Conservation (phyloP, 1,140 invertebrate species). For the Drosophila kanapiae region DNA sequence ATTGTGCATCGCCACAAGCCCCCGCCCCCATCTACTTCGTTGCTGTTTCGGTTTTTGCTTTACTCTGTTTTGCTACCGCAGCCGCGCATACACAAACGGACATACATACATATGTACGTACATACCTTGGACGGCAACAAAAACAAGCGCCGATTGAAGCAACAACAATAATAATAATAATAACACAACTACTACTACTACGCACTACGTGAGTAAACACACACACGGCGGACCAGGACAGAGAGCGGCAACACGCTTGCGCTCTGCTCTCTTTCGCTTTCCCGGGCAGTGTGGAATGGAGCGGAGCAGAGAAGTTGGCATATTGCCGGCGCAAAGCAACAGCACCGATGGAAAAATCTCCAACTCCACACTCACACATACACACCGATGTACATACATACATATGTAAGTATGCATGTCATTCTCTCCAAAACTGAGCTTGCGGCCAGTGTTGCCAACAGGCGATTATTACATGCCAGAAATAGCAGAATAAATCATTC, state of each 20-base stretch:
- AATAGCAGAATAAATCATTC: constrained; percentile 21
- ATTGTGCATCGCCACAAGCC: constrained; percentile 13
- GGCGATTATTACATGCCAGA: constrained; percentile 24
- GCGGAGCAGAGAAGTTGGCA: constrained; percentile 22
- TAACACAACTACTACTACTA: constrained; percentile 77
- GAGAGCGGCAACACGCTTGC: constrained; percentile 46
- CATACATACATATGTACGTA: constrained; percentile 29
- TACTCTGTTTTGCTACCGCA: constrained; percentile 78
- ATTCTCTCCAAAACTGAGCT: constrained; percentile 33
- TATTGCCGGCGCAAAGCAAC: constrained; percentile 37
- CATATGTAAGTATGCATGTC: background rate
- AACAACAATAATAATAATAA: constrained; percentile 76
- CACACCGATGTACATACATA: background rate
- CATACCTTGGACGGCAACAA: constrained; percentile 64
- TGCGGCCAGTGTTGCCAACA: constrained; percentile 36
- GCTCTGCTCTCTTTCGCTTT: constrained; percentile 42
- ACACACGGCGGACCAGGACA: constrained; percentile 27
- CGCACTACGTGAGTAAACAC: constrained; percentile 74
- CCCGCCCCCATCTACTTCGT: constrained; percentile 32
- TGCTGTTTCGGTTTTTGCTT: constrained; percentile 78
- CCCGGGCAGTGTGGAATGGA: constrained; percentile 41
- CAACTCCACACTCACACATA: constrained; percentile 20
- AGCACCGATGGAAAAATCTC: constrained; percentile 40
- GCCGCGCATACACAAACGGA: constrained; percentile 47
- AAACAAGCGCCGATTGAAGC: constrained; percentile 65